phyloP scores from a whole-genome alignment of 1,140 invertebrate species.

The Venturia canescens region DNA sequence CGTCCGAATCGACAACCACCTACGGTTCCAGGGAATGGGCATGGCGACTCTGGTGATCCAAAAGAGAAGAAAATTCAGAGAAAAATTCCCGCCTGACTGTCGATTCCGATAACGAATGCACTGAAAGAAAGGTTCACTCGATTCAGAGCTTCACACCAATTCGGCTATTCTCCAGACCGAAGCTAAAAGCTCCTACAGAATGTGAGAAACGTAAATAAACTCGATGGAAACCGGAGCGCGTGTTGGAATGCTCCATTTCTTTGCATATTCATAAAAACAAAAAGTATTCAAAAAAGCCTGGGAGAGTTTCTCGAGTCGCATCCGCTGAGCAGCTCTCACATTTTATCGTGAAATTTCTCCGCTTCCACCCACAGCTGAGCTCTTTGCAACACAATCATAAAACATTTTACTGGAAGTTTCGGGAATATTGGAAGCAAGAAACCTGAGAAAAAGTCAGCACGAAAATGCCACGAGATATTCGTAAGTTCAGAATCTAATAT shows the following conservation, averaged over 20 bases:
- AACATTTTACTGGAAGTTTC: background rate
- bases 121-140: too few relatives aligned
- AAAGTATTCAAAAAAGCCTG: background rate
- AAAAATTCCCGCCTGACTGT: too few relatives aligned
- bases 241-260: background rate
- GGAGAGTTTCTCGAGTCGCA: background rate
- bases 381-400: background rate
- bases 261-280: background rate
- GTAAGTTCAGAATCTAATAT: constrained; percentile 2
- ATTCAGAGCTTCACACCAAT: too few relatives aligned
- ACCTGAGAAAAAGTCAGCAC: background rate
- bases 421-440: background rate
- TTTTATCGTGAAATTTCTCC: background rate
- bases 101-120: too few relatives aligned
- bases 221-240: background rate
- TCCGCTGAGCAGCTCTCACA: background rate
- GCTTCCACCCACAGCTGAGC: background rate
- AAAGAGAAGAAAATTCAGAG: background rate
- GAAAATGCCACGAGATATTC: background rate
- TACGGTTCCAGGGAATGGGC: constrained; percentile 34
- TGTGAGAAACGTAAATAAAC: constrained; percentile 12
- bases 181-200: background rate
- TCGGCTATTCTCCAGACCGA: background rate
- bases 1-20: background rate
- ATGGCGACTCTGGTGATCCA: too few relatives aligned